Evolutionary conservation across 2,797 vertebrate genomes (phyloP), one percentile per base, ranked within the genome.

Genomic region (Heteromormyrus szaboi): DNA sequence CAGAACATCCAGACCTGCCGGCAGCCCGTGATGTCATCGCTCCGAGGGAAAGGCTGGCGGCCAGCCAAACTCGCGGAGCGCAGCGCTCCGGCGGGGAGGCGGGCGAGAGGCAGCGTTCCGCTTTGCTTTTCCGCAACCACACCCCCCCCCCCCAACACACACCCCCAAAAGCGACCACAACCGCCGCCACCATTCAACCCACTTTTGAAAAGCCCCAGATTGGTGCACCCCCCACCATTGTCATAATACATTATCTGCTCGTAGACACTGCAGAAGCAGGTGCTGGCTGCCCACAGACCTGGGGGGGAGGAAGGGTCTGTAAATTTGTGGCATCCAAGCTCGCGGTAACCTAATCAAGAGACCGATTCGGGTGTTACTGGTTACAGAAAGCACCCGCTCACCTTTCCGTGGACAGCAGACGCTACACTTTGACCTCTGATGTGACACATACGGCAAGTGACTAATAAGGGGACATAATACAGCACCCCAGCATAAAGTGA

Each of bases 1-100:
- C 98, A 98, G 98, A 98, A 99, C 98, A 99, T 98, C 97, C 97
- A 98, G 98, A 97, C 98, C 98, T 98, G 97, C 97, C 97, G 97
- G 97, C 97, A 97, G 97, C 96, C 97, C 95, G 97, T 99, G 98
- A 99, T 96, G 96, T 96, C 98, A 99, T 98, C 97, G 97, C 96
- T 97, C 97, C 97, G 96, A 97, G 97, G 97, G 97, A 96, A 96
- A 96, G 93, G 93, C 91, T 93, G 95, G 95, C 94, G 87, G 85
- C 0, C 1, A 88, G 93, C 94, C 94, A 95, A 92, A 92, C 93
- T 93, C 88, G 89, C 88, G 53, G 91, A 91, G 87, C 54, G 46
- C 44, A 41, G 53, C 72, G n/a, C 85, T 41, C 83, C 12, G 33
- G 46, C 7, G 83, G 88, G 29, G 88, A 90, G 90, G 90, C 88